Conservation (phyloP, 2,113 vertebrate genomes). For the Engraulis encrasicolus region DNA sequence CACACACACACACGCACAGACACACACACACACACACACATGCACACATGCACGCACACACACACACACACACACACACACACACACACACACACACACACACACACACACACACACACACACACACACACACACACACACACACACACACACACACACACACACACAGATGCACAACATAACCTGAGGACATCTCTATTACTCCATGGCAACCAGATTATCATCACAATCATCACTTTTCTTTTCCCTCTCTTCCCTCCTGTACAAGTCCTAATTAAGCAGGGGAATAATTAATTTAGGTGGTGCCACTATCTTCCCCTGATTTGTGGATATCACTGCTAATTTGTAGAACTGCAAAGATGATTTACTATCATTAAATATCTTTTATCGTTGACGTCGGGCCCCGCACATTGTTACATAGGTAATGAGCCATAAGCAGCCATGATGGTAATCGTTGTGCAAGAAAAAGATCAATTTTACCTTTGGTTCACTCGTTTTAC, state of each 20-base stretch:
- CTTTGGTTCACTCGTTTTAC: background rate
- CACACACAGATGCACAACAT: no score
- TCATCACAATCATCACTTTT: background rate
- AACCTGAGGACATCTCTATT: constrained; percentile 16
- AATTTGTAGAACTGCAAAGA: constrained; percentile 1
- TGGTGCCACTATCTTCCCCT: background rate
- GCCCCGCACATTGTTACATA: background rate
- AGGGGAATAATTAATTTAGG: background rate
- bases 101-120: no score
- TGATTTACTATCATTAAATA: background rate
- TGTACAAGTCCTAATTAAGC: constrained; percentile 4
- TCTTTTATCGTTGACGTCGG: constrained; percentile 5
- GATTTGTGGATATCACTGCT: constrained; percentile 3
- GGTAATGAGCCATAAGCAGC: background rate
- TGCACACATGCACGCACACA: no score
- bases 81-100: no score
- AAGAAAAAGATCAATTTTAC: background rate
- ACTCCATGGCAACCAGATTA: constrained; percentile 19
- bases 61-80: no score
- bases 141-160: no score
- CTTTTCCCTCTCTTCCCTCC: background rate
- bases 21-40: no score
- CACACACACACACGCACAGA: no score
- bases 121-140: no score
- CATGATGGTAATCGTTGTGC: background rate